Percentiles rank a stretch among this genome's conserved stretches.
Conservation (phyloP, 2,797 vertebrate species). For the Hyperoplus immaculatus region DNA sequence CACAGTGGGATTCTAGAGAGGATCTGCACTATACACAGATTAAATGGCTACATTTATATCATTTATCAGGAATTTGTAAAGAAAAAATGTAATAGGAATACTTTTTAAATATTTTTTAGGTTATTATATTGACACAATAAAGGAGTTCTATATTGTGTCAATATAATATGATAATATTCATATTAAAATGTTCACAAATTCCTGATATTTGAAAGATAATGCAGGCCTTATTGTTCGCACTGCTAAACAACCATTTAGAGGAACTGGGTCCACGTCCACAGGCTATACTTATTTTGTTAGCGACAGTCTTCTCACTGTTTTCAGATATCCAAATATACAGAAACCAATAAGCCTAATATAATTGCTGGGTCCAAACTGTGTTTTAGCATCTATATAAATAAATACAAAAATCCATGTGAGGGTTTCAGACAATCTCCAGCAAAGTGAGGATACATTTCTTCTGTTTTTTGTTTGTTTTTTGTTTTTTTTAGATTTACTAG, state of each 20-base stretch:
- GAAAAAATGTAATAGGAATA: too few relatives aligned
- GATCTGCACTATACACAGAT: background rate
- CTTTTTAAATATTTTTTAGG: too few relatives aligned
- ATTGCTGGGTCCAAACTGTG: background rate
- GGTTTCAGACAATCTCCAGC: slow-evolving; percentile 12
- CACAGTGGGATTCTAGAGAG: background rate
- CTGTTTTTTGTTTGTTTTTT: too few relatives aligned
- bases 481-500: background rate
- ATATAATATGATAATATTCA: background rate
- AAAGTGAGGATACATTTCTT: background rate
- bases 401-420: background rate
- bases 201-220: background rate
- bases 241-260: background rate
- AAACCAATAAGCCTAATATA: background rate
- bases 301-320: background rate
- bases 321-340: background rate
- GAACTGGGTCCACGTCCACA: background rate
- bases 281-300: background rate
- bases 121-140: too few relatives aligned
- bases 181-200: background rate
- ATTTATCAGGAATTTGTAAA: too few relatives aligned
- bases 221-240: background rate
- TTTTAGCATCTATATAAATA: background rate
- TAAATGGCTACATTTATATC: too few relatives aligned
- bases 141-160: background rate